Evolutionary conservation across 1,140 invertebrate genomes (phyloP).

Genomic region (Drosophila punjabiensis): DNA sequence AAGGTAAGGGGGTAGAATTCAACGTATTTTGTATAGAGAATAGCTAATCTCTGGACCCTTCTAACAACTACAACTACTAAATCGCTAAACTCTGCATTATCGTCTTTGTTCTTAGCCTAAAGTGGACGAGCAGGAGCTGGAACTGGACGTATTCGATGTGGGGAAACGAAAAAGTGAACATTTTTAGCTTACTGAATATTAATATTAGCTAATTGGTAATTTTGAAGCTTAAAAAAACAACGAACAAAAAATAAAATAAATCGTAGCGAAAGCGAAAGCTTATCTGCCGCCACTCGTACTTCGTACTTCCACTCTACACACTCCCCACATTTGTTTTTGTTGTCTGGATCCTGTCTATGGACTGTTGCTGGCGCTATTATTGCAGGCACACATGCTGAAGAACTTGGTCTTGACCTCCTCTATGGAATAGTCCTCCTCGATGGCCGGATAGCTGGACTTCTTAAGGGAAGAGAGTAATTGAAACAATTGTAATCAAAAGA

Average conservation of each 20-base stretch:
- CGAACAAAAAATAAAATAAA: background rate
- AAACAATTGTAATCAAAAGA: background rate
- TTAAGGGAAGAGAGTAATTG: conserved; percentile 14
- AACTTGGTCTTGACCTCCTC: conserved; percentile 83
- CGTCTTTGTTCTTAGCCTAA: background rate
- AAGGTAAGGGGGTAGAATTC: background rate
- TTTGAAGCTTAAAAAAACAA: conserved; percentile 3
- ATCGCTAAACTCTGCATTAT: background rate
- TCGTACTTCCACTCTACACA: background rate
- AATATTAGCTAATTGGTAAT: conserved; percentile 1
- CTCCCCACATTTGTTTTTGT: background rate
- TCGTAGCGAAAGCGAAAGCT: background rate
- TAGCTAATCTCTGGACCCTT: background rate
- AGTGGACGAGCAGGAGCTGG: background rate
- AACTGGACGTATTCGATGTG: conserved; percentile 18
- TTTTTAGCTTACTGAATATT: background rate
- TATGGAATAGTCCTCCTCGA: conserved; percentile 69
- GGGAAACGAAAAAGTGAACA: background rate
- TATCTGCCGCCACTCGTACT: background rate
- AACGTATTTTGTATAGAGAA: background rate
- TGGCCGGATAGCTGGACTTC: conserved; percentile 81
- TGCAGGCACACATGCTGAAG: conserved; percentile 68
- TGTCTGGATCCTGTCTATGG: background rate
- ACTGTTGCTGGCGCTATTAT: background rate
- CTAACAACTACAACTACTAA: conserved; percentile 3